A percentile compares a stretch with the other conserved stretches of the same genome.
Conservation (phyloP, 1,140 invertebrate species). For the Pemphigus obesinymphae region DNA sequence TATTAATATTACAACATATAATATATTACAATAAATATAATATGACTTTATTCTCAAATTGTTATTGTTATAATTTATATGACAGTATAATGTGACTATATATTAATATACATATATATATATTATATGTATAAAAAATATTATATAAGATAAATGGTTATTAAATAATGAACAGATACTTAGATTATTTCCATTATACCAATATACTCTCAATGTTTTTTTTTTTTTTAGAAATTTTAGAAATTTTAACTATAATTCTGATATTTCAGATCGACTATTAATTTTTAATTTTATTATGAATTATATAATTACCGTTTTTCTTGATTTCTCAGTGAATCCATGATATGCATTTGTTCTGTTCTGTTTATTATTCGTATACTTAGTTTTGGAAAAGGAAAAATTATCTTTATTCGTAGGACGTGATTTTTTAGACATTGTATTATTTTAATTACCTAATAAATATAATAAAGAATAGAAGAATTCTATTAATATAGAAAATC, state of each 20-base stretch:
- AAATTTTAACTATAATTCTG: too few relatives aligned
- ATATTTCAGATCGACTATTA: too few relatives aligned
- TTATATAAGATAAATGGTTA: too few relatives aligned
- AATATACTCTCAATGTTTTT: not conserved
- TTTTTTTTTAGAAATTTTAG: not conserved
- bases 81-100: too few relatives aligned
- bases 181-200: not conserved
- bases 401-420: not conserved
- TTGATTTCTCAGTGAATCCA: constrained; percentile 6
- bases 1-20: too few relatives aligned
- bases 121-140: too few relatives aligned
- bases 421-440: not conserved
- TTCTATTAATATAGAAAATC: not conserved
- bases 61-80: too few relatives aligned
- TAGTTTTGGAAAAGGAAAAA: not conserved
- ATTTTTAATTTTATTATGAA: too few relatives aligned
- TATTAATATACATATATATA: too few relatives aligned
- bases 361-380: not conserved
- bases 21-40: too few relatives aligned
- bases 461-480: not conserved
- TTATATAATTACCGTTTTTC: constrained; percentile 11
- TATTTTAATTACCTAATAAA: not conserved
- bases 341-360: not conserved
- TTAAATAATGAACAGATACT: too few relatives aligned
- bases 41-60: too few relatives aligned